Evolutionary conservation across 2,113 vertebrate genomes (phyloP).

Genomic region (Tragulus kanchil): DNA sequence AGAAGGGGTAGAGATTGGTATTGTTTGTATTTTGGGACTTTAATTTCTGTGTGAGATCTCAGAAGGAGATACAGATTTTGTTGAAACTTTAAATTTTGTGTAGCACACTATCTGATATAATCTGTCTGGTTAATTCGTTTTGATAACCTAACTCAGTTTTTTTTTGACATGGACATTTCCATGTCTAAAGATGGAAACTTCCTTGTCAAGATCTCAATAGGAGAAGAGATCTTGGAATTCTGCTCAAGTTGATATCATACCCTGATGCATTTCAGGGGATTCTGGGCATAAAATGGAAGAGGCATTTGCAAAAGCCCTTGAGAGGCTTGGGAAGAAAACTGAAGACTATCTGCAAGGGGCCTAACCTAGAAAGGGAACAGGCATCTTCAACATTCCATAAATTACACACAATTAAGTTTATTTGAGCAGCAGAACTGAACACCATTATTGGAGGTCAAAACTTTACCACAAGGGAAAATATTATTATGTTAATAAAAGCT

Average conservation of each 20-base stretch:
- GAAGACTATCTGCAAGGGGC: background rate
- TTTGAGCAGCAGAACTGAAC: background rate
- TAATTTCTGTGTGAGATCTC: background rate
- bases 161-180: background rate
- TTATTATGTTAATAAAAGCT: background rate
- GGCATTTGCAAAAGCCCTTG: background rate
- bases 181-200: background rate
- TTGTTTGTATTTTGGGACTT: background rate
- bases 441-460: background rate
- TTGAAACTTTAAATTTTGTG: background rate
- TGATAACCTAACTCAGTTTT: background rate
- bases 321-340: background rate
- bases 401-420: background rate
- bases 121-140: background rate
- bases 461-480: background rate
- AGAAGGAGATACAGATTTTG: background rate
- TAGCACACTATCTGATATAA: background rate
- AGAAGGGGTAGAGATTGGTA: background rate
- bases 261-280: background rate
- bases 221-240: background rate
- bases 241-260: background rate
- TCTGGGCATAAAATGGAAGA: background rate
- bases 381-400: background rate
- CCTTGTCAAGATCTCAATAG: background rate
- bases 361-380: background rate